phyloP scores from a whole-genome alignment of 2,797 vertebrate genomes.

The Platalea minor region DNA sequence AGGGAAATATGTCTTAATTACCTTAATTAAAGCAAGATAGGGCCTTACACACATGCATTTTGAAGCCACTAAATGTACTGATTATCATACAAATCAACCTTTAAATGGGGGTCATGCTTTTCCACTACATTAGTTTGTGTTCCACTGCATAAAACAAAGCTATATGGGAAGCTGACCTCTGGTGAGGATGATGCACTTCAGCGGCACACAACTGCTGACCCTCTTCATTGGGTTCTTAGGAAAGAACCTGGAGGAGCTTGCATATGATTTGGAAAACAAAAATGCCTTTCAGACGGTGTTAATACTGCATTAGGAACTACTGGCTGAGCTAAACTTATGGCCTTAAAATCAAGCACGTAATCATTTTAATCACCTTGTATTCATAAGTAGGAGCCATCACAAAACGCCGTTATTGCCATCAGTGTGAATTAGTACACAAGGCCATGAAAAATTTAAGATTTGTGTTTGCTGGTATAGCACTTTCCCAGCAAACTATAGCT shows the following conservation, averaged over 20 bases:
- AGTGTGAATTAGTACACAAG: neutral
- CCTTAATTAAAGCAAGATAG: constrained; percentile 66
- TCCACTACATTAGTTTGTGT: constrained; percentile 61
- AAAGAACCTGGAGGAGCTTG: constrained; percentile 24
- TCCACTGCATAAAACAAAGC: constrained; percentile 42
- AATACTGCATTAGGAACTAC: neutral
- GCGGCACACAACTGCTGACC: neutral
- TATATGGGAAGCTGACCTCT: constrained; percentile 39
- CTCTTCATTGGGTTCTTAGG: constrained; percentile 5
- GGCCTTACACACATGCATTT: constrained; percentile 28
- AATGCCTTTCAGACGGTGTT: neutral
- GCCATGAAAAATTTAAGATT: neutral
- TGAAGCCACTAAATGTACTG: constrained; percentile 45
- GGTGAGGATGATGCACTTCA: constrained; percentile 16
- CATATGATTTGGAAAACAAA: neutral
- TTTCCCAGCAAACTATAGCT: neutral
- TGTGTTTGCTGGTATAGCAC: neutral
- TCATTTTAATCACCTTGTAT: neutral
- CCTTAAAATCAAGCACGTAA: neutral
- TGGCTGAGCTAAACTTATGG: neutral
- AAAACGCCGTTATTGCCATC: neutral
- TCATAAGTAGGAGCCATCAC: neutral
- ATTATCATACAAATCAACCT: constrained; percentile 64
- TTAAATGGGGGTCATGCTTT: constrained; percentile 60
- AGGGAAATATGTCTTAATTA: constrained; percentile 70